Conservation (phyloP, 2,888 invertebrate species). For the Drosophila histrio region DNA sequence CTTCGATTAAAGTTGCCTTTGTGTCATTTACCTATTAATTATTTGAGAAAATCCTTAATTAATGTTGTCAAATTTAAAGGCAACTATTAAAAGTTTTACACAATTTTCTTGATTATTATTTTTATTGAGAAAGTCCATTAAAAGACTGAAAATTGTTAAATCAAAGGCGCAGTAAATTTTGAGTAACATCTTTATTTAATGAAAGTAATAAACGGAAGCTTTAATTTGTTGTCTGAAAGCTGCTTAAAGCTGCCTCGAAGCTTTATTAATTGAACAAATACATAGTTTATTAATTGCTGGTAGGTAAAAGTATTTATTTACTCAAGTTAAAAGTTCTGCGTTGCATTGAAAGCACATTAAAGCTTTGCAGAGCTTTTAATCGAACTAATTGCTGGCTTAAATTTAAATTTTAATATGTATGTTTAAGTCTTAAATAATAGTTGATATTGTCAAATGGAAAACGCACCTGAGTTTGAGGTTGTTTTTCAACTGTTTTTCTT, state of each 20-base stretch:
- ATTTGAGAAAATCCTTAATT: background rate
- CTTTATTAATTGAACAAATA: no score
- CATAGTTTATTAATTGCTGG: no score
- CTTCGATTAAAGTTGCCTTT: no score
- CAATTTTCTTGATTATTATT: no score
- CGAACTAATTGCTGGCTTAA: no score
- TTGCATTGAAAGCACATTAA: background rate
- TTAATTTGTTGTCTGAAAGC: no score
- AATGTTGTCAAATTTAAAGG: background rate
- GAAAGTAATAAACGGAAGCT: no score
- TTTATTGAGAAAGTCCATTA: background rate
- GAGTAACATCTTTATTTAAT: background rate
- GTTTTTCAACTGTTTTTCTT: background rate
- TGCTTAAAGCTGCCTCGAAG: no score
- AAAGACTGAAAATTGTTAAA: background rate
- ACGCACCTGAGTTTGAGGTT: slow-evolving; percentile 20
- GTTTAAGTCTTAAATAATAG: background rate
- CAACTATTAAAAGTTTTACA: background rate
- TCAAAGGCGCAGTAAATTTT: background rate
- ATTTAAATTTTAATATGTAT: no score
- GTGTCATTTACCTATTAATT: no score
- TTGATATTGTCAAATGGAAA: background rate
- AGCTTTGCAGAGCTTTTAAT: no score
- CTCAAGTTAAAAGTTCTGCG: background rate
- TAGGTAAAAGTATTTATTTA: no score